Evolutionary conservation across 2,888 invertebrate genomes (phyloP), one percentile per base, ranked within the genome.

Genomic region (Athalia circularis): DNA sequence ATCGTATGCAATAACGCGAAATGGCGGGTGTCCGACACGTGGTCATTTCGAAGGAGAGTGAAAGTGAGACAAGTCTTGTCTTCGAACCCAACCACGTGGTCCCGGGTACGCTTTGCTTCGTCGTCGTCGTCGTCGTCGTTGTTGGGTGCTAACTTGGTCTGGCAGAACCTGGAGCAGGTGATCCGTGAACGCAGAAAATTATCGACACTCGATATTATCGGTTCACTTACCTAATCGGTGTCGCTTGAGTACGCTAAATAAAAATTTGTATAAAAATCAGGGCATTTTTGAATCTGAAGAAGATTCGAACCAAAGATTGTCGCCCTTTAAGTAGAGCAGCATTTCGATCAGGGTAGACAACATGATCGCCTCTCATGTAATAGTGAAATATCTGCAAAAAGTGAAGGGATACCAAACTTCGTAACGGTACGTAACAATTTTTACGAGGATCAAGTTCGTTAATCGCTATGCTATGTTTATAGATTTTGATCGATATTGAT

Each of bases 1-100:
- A 75, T 75, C 11, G 43, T 62, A 52, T 75, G 72, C 72, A 75
- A 82, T 80, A 82, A 80, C 75, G 79, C 79, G 79, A 77, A 64
- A 62, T 67, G 61, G 65, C 59, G 70, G 65, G 11, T 74, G 50
- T 50, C 77, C 68, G 81, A 74, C 84, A 85, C 84, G 84, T 85
- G 84, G 82, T 80, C 52, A 77, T 80, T 62, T 54, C 47, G 13
- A 59, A 52, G 57, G 65, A 74, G 81, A 84, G 85, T 86, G 85
- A 86, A 86, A 86, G 85, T 86, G 82, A 85, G 83, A 81, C 82
- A 85, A 80, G 80, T 76, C 68, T 76, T 78, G 43, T 45, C 43
- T 62, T 59, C 72, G 72, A 72, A 68, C 48, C 59, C 79, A 72
- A 83, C 85, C 85, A 86, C 86, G 85, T 86, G 85, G 83, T 85